Evolutionary conservation across 2,888 invertebrate species (phyloP).

Genomic region (Aspidiotus rigidus): DNA sequence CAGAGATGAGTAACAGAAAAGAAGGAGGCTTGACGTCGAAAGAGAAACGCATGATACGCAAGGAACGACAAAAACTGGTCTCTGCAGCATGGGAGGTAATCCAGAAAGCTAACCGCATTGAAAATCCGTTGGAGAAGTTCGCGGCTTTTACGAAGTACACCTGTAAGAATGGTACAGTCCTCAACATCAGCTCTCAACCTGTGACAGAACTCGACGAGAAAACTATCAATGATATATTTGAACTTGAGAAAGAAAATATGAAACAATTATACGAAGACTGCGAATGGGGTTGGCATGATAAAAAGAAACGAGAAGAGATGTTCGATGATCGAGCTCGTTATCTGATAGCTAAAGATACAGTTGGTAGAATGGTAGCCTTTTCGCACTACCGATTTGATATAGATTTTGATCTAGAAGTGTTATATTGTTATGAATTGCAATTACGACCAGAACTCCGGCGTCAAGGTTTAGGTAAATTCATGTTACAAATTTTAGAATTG

Average conservation of each 20-base stretch:
- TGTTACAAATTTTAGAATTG: conserved; percentile 67
- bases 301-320: conserved; percentile 64
- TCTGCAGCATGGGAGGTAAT: conserved; percentile 22
- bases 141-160: conserved; percentile 23
- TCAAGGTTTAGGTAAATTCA: conserved; percentile 72
- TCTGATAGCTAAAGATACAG: conserved; percentile 52
- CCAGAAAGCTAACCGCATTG: conserved; percentile 19
- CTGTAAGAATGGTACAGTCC: conserved; percentile 8
- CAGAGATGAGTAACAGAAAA: conserved; percentile 24
- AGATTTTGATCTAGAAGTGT: conserved; percentile 64
- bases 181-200: conserved; percentile 1
- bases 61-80: conserved; percentile 23
- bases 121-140: conserved; percentile 22
- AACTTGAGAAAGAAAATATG: conserved; percentile 71
- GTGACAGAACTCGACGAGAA: conserved; percentile 28
- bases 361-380: conserved; percentile 55
- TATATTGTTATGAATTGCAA: conserved; percentile 84
- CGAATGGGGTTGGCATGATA: conserved; percentile 70
- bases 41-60: conserved; percentile 27
- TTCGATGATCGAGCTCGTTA: conserved; percentile 64
- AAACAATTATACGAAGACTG: conserved; percentile 64
- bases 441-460: conserved; percentile 59
- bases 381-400: conserved; percentile 76
- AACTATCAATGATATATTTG: conserved; percentile 57
- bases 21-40: conserved; percentile 19